Evolutionary conservation across 2,797 vertebrate genomes (phyloP), one percentile per base, ranked within the genome.

Genomic region (Scyliorhinus canicula): DNA sequence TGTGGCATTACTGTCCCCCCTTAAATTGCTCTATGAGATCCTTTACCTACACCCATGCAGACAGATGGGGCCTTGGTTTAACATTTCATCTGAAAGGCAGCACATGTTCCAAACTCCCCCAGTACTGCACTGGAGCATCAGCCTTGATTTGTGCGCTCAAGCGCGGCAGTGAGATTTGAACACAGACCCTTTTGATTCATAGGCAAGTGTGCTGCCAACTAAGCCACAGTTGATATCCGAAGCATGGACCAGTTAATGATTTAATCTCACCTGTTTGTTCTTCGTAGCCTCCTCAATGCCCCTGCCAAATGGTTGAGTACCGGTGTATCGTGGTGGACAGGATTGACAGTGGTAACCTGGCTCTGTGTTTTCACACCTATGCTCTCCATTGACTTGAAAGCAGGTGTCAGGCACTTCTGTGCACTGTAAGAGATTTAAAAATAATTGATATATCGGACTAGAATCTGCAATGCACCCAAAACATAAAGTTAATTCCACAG

Each of bases 311-410:
- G 99, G 99, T 96, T 99, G 99, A 0, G 97, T 95, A 84, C 99
- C 99, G 0, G 98, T 98, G 97, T 98, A 99, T 91, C 99, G 98
- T 0, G 98, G 91, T 0, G 99, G 99, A 96, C 99, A 99, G 79
- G 98, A 98, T 93, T 98, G 96, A 95, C 99, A 99, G 96, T 99
- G 99, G 97, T 99, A 99, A 21, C 99, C 99, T 0, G 99, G 99
- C 63, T 98, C 98, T 0, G 99, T 99, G 96, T 99, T 99, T 96
- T 98, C 97, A 96, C 99, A 99, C 88, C 98, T 98, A 95, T 99
- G 99, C 88, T 98, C 96, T 95, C 98, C 99, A 0, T 98, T 99
- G 95, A 98, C 97, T 57, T 95, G 97, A 95, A 98, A 98, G 96
- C 99, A 99, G 95, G 99, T 98, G 95, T 99, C 98, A 0, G 98